Evolutionary conservation across 2,113 vertebrate genomes (phyloP).

Genomic region (Steatornis caripensis): DNA sequence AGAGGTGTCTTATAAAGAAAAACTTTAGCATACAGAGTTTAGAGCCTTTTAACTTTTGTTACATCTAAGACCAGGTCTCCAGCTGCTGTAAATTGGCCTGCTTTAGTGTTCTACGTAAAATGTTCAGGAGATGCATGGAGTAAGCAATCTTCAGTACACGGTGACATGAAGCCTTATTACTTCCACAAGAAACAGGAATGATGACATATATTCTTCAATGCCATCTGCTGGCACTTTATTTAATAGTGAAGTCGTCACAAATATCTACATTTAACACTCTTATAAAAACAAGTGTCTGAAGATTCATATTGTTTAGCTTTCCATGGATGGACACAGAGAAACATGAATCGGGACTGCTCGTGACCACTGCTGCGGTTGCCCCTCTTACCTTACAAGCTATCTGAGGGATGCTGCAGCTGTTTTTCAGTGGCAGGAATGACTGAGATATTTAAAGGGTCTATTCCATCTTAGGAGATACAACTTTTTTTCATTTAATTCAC

Average conservation of each 20-base stretch:
- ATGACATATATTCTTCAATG: conserved; percentile 43
- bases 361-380: background rate
- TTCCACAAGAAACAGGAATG: background rate
- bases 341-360: background rate
- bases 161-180: background rate
- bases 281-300: background rate
- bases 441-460: background rate
- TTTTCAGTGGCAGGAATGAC: background rate
- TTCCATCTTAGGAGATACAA: background rate
- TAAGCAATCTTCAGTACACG: background rate
- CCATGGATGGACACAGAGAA: background rate
- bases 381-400: fast-evolving
- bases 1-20: background rate
- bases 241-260: background rate
- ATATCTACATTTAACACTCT: background rate
- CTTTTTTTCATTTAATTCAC: background rate
- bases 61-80: background rate
- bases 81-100: background rate
- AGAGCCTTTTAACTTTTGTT: background rate
- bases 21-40: background rate
- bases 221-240: conserved; percentile 32
- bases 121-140: background rate
- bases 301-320: background rate
- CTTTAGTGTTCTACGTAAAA: background rate
- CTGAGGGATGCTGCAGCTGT: background rate